These are phyloP conservation scores for Phyllopteryx taeniolatus DNA, from an alignment of 2,113 vertebrate species.

Conservation along the genomic window DNA sequence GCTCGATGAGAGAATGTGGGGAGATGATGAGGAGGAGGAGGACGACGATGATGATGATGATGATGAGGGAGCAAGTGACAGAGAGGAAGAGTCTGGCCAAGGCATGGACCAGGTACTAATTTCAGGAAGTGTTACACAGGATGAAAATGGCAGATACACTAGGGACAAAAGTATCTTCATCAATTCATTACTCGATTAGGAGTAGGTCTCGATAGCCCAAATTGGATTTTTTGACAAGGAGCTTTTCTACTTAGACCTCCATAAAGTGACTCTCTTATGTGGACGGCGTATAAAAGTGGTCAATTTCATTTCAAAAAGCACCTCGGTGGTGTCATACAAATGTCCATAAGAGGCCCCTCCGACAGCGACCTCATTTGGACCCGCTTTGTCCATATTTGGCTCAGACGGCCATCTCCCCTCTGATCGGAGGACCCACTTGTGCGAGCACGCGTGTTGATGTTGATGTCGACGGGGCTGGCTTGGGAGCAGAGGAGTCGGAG, in stretches of 20 bases:
- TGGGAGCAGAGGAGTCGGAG: too few relatives aligned
- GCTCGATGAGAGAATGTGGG: conserved; percentile 95
- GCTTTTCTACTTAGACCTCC: background rate
- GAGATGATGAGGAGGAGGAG: conserved; percentile 82
- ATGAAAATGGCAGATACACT: background rate
- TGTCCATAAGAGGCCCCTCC: too few relatives aligned
- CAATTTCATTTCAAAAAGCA: too few relatives aligned
- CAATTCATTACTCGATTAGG: background rate
- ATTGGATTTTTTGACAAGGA: background rate
- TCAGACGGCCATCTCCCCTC: too few relatives aligned
- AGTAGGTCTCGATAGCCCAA: background rate
- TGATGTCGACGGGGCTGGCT: too few relatives aligned
- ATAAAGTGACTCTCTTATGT: too few relatives aligned
- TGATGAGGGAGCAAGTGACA: conserved; percentile 71
- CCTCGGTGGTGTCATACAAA: too few relatives aligned
- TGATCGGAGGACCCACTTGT: too few relatives aligned
- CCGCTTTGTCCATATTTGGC: too few relatives aligned
- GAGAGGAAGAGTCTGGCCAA: conserved; percentile 87
- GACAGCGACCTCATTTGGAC: too few relatives aligned
- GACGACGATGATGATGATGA: conserved; percentile 79
- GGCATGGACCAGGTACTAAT: conserved; percentile 91
- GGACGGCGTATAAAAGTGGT: too few relatives aligned
- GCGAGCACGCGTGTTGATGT: too few relatives aligned
- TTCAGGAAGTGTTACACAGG: background rate
- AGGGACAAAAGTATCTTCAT: background rate